These are phyloP conservation scores for Ephestia elutella DNA, from an alignment of 1,140 invertebrate genomes.

Conservation along the genomic window DNA sequence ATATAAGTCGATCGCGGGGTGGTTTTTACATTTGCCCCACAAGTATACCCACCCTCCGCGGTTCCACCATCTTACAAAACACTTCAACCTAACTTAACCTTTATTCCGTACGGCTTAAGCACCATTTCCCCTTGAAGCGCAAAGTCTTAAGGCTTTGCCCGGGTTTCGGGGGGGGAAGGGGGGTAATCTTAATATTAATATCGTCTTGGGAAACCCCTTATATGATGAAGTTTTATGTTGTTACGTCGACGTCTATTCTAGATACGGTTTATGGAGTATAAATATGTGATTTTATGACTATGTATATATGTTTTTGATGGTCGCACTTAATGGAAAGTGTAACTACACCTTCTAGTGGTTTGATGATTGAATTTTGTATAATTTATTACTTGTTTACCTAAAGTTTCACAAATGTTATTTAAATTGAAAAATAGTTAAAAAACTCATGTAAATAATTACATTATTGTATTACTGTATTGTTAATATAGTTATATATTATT, in stretches of 20 bases:
- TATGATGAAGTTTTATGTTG: conserved; percentile 35
- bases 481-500: too few species aligned
- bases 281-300: conserved; percentile 8
- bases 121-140: conserved; percentile 2
- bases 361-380: too few species aligned
- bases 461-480: too few species aligned
- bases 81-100: conserved; percentile 21
- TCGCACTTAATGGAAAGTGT: background rate
- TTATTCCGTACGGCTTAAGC: conserved; percentile 15
- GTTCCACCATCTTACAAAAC: conserved; percentile 22
- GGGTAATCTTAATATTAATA: conserved; percentile 70
- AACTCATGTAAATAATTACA: too few species aligned
- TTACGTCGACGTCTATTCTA: conserved; percentile 34
- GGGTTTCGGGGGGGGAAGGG: conserved; percentile 26
- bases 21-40: conserved; percentile 71
- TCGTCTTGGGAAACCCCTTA: conserved; percentile 28
- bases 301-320: background rate
- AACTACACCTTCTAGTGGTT: background rate
- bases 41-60: conserved; percentile 54
- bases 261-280: conserved; percentile 44
- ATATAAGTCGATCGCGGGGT: conserved; percentile 73
- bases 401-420: too few species aligned
- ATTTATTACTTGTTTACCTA: too few species aligned
- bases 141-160: conserved; percentile 34
- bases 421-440: too few species aligned